Evolutionary conservation across 2,113 vertebrate species (phyloP), one percentile per base, ranked within the genome.

Genomic region (Chaenogobius annularis): DNA sequence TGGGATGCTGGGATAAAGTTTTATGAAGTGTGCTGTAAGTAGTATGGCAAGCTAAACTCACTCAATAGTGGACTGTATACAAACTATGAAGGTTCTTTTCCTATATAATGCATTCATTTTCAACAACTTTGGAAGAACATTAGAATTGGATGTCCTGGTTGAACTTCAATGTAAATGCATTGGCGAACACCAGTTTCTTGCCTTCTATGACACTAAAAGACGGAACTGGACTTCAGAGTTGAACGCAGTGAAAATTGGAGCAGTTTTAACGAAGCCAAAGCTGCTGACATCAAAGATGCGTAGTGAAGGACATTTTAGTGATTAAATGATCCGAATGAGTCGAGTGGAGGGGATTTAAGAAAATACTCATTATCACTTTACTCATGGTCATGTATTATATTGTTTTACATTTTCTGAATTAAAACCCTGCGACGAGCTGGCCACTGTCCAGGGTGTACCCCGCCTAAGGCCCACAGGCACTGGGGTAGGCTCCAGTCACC

Each of bases 1-100:
- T 69, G 50, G 64, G 23, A 72, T 80, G 77, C 59, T 61, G 66
- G 56, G 50, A 22, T 55, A 73, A 76, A 62, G 46, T 79, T 79
- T 67, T 10, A 0, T 58, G 11, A 70, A 76, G 71, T 63, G 52
- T 47, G 31, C 10, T 37, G 31, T 20, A 71, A 56, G n/a, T 73
- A 56, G n/a, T 73, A 69, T 10, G 23, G 52, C 26, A 55, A 59
- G 23, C 40, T 54, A 23, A 58, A 15, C 44, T 74, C 9, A 65
- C 61, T 43, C 35, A 40, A 5, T n/a, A 19, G 17, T 10, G 17
- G 35, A 9, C 10, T 19, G 10, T 40, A 40, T 43, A 43, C 5
- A 26, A 7, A 35, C 23, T 61, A 17, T 17, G 26, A 61, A 61
- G n/a, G 4, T 19, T 54, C 7, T 19, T 40, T 6, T 40, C 37